Evolutionary conservation across 1,140 invertebrate genomes (phyloP), one percentile per base, ranked within the genome.

Genomic region (Sinella curviseta): DNA sequence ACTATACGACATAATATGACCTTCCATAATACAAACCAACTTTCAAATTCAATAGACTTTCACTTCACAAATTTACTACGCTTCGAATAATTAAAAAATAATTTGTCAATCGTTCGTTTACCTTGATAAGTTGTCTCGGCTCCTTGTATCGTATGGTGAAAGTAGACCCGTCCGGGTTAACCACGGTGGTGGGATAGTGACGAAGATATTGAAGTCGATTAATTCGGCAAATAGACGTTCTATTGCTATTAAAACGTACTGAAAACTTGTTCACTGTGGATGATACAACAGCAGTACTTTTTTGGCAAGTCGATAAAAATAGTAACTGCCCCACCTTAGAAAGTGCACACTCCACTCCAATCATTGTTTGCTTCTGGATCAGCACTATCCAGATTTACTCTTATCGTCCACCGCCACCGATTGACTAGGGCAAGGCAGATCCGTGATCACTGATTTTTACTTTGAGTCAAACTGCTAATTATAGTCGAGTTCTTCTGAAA

Each of bases 71-170:
- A n/a, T 67, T 67, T n/a, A n/a, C n/a, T n/a, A n/a, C n/a, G 28
- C 26, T 36, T 20, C 14, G 74, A 75, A 17, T 30, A 75, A 75
- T 26, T 48, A 28, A 54, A 75, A 2, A 75, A n/a, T 36, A 30
- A 4, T 39, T 48, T 75, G 12, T 31, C 70, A 12, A 74, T 74
- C 8, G 12, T 30, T 36, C 16, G 39, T 17, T 84, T 88, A 94
- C 93, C 88, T 90, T 93, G 31, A 98, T 94, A 80, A 97, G 94
- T 88, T 90, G 90, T 78, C 93, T 88, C 8, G 95, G 95, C 87
- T 95, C 93, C 80, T 91, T 89, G 86, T 97, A 95, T 82, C 92
- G 88, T 33, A 95, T 92, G 48, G 89, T 93, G 79, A 94, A 91
- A 67, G 92, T 93, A 70, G 95, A 94, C 73, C 96, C 96, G 90